Evolutionary conservation across 2,797 vertebrate genomes (phyloP).

Genomic region (Carapus acus): DNA sequence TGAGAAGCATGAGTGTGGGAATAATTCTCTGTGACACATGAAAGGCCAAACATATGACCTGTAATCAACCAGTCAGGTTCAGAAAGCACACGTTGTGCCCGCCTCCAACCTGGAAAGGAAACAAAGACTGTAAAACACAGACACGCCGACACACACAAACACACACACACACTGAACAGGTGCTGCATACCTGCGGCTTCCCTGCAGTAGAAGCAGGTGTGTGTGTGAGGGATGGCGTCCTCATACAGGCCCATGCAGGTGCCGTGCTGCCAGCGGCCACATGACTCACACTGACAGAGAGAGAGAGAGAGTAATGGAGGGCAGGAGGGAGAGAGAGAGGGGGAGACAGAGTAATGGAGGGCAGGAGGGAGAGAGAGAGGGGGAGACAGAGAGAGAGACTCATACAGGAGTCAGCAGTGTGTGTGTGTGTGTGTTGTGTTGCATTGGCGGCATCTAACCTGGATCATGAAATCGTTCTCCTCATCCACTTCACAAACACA

Average conservation of each 20-base stretch:
- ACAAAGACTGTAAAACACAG: too few species aligned
- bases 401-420: background rate
- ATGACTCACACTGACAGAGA: slow-evolving; percentile 85
- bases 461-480: slow-evolving; percentile 99
- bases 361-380: too few species aligned
- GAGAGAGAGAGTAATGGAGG: too few species aligned
- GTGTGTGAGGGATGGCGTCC: slow-evolving; percentile 89
- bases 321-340: background rate
- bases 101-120: slow-evolving; percentile 77
- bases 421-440: background rate
- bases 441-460: slow-evolving; percentile 67
- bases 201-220: slow-evolving; percentile 92
- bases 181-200: slow-evolving; percentile 80
- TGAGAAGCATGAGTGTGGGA: slow-evolving; percentile 82
- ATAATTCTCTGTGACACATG: slow-evolving; percentile 91
- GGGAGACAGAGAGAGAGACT: too few species aligned
- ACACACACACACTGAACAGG: background rate
- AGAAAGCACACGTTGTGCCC: slow-evolving; percentile 84
- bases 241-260: slow-evolving; percentile 96
- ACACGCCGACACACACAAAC: background rate
- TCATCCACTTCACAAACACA: slow-evolving; percentile 95
- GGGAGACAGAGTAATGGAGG: too few species aligned
- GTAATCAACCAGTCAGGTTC: slow-evolving; percentile 88
- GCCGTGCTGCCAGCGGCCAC: slow-evolving; percentile 95
- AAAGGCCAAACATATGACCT: slow-evolving; percentile 91